phyloP scores from a whole-genome alignment of 2,113 vertebrate species.

The Vombatus ursinus region DNA sequence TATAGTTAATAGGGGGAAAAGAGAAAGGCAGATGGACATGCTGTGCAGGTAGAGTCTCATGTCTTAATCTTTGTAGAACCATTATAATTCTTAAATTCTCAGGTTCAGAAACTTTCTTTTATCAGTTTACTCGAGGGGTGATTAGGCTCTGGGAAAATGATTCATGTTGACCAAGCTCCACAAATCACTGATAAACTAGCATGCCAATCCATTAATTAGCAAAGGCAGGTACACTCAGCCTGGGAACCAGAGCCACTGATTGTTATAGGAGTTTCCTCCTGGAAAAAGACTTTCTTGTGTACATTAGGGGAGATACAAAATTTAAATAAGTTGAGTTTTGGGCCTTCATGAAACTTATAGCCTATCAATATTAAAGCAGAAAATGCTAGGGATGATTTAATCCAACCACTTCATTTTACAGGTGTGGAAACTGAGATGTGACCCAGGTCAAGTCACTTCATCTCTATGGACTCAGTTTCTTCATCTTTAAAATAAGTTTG shows the following conservation, averaged over 20 bases:
- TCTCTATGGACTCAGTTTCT: not conserved
- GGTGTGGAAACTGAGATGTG: not conserved
- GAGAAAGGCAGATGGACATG: not conserved
- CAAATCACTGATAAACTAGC: not conserved
- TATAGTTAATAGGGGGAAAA: not conserved
- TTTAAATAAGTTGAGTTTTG: not conserved
- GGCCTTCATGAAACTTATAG: not conserved
- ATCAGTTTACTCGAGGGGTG: not conserved
- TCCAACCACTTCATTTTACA: not conserved
- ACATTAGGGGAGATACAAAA: not conserved
- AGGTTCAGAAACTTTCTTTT: not conserved
- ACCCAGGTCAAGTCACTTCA: not conserved
- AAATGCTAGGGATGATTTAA: not conserved
- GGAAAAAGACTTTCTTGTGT: not conserved
- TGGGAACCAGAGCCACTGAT: not conserved
- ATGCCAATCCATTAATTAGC: not conserved
- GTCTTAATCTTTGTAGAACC: not conserved
- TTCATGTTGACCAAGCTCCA: not conserved
- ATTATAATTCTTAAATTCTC: not conserved
- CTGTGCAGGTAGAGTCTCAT: not conserved
- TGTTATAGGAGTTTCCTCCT: not conserved
- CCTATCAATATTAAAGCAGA: not conserved
- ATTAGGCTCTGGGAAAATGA: not conserved
- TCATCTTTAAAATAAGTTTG: not conserved
- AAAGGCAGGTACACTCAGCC: not conserved